Evolutionary conservation across 2,888 invertebrate species (phyloP), one percentile per base, ranked within the genome.

Genomic region (Lymantria monacha): DNA sequence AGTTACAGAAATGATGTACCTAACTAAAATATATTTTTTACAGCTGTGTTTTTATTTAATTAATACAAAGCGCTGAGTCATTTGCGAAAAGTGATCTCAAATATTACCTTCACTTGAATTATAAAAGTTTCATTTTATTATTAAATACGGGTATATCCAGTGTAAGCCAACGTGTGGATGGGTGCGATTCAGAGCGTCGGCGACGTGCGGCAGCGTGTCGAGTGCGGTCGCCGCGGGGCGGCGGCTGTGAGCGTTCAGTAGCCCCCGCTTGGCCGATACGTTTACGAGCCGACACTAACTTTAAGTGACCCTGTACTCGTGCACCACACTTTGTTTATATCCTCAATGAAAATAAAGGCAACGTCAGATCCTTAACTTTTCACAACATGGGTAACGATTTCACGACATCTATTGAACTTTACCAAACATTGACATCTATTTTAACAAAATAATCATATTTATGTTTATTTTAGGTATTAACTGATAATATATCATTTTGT

Each of bases 201-300:
- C 87, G 87, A 85, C 89, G 88, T 87, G 88, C 88, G 81, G 81
- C 82, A 72, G 84, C 88, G 87, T 86, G 90, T 86, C 86, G 88
- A 87, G 87, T 87, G 88, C 87, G 90, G 89, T 88, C 88, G 89
- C 90, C 87, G 87, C 87, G 88, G 88, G 88, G 87, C 83, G 81
- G 77, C 59, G 58, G 60, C 67, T 67, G 70, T 71, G 72, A 66
- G 74, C 74, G 70, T 63, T 65, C 76, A 72, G 80, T 76, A 79
- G 80, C 80, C 77, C 74, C 76, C 73, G 79, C 76, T 72, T 74
- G 74, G 72, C 81, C 85, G 85, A 85, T 88, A 88, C 88, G 86
- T 87, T 89, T 88, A 89, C 88, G 87, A 87, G 87, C 86, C 83
- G 85, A 83, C 87, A 85, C 87, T 85, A 87, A 88, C 80, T 79